phyloP scores from a whole-genome alignment of 2,113 vertebrate genomes.

The Campylomormyrus numenius region DNA sequence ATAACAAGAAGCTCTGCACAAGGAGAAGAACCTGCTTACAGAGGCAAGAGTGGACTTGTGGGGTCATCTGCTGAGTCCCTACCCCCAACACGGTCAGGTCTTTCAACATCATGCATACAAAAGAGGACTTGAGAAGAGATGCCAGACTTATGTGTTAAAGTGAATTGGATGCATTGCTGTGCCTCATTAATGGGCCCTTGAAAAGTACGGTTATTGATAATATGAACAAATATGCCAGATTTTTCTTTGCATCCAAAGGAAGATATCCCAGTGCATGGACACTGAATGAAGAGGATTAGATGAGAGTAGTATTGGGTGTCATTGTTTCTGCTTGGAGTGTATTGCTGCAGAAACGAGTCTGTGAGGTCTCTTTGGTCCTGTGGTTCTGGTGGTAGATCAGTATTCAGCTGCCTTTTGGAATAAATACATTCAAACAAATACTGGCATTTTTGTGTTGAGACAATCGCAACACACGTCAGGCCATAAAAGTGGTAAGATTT shows the following conservation, averaged over 20 bases:
- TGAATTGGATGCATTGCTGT: neutral
- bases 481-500: neutral
- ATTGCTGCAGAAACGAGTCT: neutral
- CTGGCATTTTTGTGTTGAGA: neutral
- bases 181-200: neutral
- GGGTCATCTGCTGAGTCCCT: neutral
- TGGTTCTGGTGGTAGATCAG: neutral
- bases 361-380: neutral
- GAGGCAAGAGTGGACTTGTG: neutral
- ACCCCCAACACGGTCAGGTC: neutral
- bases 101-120: neutral
- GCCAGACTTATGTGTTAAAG: neutral
- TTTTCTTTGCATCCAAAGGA: neutral
- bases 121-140: neutral
- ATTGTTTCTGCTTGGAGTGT: neutral
- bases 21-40: neutral
- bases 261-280: neutral
- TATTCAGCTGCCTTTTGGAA: neutral
- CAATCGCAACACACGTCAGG: neutral
- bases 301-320: neutral
- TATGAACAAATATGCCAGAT: neutral
- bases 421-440: neutral
- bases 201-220: neutral
- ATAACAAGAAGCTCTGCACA: neutral
- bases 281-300: neutral